Conservation (phyloP, 1,140 invertebrate species). For the Battus philenor region DNA sequence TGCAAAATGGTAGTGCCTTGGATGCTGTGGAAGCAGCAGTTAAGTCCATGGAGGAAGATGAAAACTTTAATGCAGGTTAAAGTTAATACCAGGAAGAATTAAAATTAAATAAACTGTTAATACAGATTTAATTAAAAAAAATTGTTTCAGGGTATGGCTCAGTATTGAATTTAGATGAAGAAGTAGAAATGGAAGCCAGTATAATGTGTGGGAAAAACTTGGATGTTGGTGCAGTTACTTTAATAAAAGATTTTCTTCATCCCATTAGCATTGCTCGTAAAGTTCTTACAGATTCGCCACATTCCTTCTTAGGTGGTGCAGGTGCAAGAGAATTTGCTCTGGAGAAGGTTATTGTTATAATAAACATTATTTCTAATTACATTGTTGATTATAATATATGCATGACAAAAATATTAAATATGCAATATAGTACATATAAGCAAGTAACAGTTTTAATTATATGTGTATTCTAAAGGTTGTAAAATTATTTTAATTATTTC, state of each 20-base stretch:
- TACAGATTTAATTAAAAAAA: too few relatives aligned
- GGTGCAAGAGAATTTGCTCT: slow-evolving; percentile 85
- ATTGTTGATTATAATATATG: too few relatives aligned
- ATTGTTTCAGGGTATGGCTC: slow-evolving; percentile 71
- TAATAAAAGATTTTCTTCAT: slow-evolving; percentile 82
- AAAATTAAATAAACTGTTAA: too few relatives aligned
- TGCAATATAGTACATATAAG: too few relatives aligned
- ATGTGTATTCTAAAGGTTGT: too few relatives aligned
- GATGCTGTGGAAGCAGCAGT: slow-evolving; percentile 89
- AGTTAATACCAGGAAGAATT: too few relatives aligned
- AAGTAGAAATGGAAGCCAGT: slow-evolving; percentile 89
- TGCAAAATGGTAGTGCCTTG: slow-evolving; percentile 76
- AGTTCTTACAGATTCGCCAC: slow-evolving; percentile 86
- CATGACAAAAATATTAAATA: too few relatives aligned
- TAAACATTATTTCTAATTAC: too few relatives aligned
- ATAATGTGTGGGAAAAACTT: slow-evolving; percentile 83
- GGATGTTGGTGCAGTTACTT: slow-evolving; percentile 77
- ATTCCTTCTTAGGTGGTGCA: slow-evolving; percentile 82
- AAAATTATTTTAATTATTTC: too few relatives aligned
- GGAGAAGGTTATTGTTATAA: slow-evolving; percentile 61
- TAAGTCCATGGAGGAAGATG: slow-evolving; percentile 85
- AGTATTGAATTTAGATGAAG: slow-evolving; percentile 74
- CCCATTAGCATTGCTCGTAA: slow-evolving; percentile 84
- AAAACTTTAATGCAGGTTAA: slow-evolving; percentile 86
- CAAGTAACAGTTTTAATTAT: too few relatives aligned